These are phyloP conservation scores for Drosophila neutralis DNA, from an alignment of 2,888 invertebrate genomes.

Conservation along the genomic window DNA sequence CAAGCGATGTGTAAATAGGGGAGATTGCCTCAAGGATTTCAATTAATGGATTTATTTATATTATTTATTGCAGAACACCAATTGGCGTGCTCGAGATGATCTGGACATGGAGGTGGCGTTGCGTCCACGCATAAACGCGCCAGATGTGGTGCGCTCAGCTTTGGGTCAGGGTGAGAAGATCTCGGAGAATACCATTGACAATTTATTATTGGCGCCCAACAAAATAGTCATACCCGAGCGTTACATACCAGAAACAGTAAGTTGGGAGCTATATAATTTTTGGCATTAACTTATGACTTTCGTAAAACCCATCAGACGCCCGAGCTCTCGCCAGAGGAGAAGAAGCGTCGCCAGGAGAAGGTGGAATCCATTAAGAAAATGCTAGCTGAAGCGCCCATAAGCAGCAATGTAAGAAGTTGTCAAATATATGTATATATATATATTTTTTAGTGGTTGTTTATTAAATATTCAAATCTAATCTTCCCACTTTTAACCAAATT, in stretches of 20 bases:
- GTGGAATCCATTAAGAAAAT: conserved; percentile 96
- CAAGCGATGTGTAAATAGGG: background rate
- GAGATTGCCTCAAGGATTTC: background rate
- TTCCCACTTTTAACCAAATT: background rate
- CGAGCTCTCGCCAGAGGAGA: conserved; percentile 93
- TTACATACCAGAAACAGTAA: conserved; percentile 94
- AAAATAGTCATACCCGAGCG: conserved; percentile 96
- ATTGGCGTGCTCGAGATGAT: conserved; percentile 91
- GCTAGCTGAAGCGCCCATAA: conserved; percentile 89
- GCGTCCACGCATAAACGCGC: conserved; percentile 90
- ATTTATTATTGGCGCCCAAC: conserved; percentile 93
- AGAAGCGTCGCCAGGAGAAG: conserved; percentile 92
- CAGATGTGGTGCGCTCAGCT: conserved; percentile 94
- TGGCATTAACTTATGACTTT: fast-evolving
- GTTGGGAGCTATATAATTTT: background rate
- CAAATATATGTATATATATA: too few relatives aligned
- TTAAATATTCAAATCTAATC: background rate
- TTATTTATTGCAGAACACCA: conserved; percentile 81
- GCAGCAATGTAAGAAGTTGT: conserved; percentile 82
- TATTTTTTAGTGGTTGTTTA: background rate
- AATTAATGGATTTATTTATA: background rate
- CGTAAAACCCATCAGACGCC: conserved; percentile 87
- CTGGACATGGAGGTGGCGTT: conserved; percentile 94
- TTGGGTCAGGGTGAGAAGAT: conserved; percentile 86
- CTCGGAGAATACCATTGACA: conserved; percentile 92